These are phyloP conservation scores for Athetis lepigone DNA, from an alignment of 2,888 invertebrate species.

Conservation along the genomic window DNA sequence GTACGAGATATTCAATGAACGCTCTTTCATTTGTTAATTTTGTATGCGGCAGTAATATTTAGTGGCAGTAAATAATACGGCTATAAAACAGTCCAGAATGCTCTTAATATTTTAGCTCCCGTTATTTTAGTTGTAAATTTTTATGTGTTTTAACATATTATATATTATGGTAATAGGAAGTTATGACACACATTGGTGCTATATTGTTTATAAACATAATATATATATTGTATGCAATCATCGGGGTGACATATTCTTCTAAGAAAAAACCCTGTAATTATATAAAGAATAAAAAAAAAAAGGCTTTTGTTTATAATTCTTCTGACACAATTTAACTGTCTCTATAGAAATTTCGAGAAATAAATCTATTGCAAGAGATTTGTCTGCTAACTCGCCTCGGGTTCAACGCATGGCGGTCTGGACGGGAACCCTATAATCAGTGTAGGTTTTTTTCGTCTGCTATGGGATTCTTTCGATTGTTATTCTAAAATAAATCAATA, in stretches of 20 bases:
- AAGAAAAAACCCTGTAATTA: too few species aligned
- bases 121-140: constrained; percentile 60
- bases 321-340: constrained; percentile 24
- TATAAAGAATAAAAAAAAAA: too few species aligned
- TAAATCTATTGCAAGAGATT: constrained; percentile 20
- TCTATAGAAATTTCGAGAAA: neutral
- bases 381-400: constrained; percentile 25
- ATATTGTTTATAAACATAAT: constrained; percentile 51
- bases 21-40: constrained; percentile 88
- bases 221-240: too few species aligned
- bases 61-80: constrained; percentile 82
- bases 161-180: constrained; percentile 52
- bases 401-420: constrained; percentile 28
- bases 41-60: constrained; percentile 82
- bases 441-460: constrained; percentile 28
- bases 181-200: constrained; percentile 53
- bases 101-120: constrained; percentile 78
- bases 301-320: constrained; percentile 28
- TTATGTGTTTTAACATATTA: constrained; percentile 50
- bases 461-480: constrained; percentile 26
- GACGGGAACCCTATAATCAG: constrained; percentile 50
- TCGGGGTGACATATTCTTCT: too few species aligned
- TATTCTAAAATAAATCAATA: constrained; percentile 50
- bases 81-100: constrained; percentile 79
- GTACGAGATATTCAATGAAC: constrained; percentile 81